A percentile compares a stretch with the other conserved stretches of the same genome.
Conservation (phyloP, 2,888 invertebrate genomes). For the Dynastes grantii region DNA sequence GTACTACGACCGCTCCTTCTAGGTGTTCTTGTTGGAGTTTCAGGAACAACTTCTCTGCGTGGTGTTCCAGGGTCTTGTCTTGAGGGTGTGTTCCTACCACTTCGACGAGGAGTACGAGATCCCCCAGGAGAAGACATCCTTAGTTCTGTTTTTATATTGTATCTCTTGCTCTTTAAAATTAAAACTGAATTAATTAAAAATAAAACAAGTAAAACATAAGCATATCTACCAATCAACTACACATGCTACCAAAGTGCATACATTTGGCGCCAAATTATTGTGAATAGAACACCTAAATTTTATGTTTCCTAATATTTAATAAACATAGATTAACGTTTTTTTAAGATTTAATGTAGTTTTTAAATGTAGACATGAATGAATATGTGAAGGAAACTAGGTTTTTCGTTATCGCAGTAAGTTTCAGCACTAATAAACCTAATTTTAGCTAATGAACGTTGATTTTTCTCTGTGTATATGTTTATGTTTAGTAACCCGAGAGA, state of each 20-base stretch:
- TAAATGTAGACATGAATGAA: too few relatives aligned
- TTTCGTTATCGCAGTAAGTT: too few relatives aligned
- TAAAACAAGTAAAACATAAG: neutral
- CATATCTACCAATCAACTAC: neutral
- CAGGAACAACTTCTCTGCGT: conserved; percentile 42
- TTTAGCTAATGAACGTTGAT: too few relatives aligned
- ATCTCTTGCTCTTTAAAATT: neutral
- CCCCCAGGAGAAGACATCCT: conserved; percentile 57
- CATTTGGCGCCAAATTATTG: conserved; percentile 36
- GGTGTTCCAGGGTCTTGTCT: conserved; percentile 45
- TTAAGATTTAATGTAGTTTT: neutral
- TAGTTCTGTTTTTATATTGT: neutral
- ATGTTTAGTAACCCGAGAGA: too few relatives aligned
- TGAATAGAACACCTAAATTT: neutral
- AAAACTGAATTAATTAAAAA: neutral
- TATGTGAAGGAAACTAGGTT: too few relatives aligned
- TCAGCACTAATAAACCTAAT: too few relatives aligned
- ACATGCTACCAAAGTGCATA: neutral
- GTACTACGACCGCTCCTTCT: conserved; percentile 49
- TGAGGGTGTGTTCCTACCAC: conserved; percentile 51
- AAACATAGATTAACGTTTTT: neutral
- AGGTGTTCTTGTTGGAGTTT: conserved; percentile 51
- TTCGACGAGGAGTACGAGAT: conserved; percentile 49
- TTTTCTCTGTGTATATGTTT: too few relatives aligned
- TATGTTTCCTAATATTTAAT: neutral